These are phyloP conservation scores for Chymomyza procnemis DNA, from an alignment of 2,888 invertebrate species.

Conservation along the genomic window DNA sequence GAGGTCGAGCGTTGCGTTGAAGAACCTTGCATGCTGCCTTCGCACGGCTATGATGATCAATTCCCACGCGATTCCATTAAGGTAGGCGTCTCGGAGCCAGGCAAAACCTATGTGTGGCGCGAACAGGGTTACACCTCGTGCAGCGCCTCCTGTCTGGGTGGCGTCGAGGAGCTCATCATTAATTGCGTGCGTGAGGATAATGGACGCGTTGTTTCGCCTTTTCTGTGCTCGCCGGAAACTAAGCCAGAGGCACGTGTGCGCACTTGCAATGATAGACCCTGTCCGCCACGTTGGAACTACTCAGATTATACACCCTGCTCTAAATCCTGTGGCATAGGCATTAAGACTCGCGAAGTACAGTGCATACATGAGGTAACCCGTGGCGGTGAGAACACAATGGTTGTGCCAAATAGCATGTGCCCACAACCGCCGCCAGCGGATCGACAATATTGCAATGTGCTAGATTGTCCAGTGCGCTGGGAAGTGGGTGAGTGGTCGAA, in stretches of 20 bases:
- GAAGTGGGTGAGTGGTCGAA: slow-evolving; percentile 92
- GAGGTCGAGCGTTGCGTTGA: slow-evolving; percentile 89
- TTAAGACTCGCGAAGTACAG: slow-evolving; percentile 89
- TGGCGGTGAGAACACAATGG: slow-evolving; percentile 91
- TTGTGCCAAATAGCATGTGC: slow-evolving; percentile 94
- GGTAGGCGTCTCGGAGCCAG: slow-evolving; percentile 86
- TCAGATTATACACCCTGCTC: slow-evolving; percentile 94
- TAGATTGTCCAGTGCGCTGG: slow-evolving; percentile 96
- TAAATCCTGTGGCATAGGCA: slow-evolving; percentile 95
- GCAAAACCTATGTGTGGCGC: slow-evolving; percentile 92
- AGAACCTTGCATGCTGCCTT: slow-evolving; percentile 86
- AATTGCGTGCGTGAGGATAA: slow-evolving; percentile 93
- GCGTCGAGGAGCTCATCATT: slow-evolving; percentile 91
- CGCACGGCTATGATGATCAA: slow-evolving; percentile 80
- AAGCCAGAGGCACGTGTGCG: slow-evolving; percentile 93
- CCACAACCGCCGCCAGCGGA: slow-evolving; percentile 93
- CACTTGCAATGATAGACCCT: slow-evolving; percentile 96
- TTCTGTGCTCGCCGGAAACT: slow-evolving; percentile 90
- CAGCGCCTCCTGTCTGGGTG: slow-evolving; percentile 95
- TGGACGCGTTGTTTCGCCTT: slow-evolving; percentile 91
- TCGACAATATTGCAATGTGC: slow-evolving; percentile 93
- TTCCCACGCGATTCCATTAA: slow-evolving; percentile 79
- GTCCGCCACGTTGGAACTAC: slow-evolving; percentile 96
- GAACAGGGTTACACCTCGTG: slow-evolving; percentile 94
- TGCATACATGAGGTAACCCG: slow-evolving; percentile 85